Base-by-base conservation (phyloP, 2,888 invertebrate genomes). In the Lissonota sp. region DNA sequence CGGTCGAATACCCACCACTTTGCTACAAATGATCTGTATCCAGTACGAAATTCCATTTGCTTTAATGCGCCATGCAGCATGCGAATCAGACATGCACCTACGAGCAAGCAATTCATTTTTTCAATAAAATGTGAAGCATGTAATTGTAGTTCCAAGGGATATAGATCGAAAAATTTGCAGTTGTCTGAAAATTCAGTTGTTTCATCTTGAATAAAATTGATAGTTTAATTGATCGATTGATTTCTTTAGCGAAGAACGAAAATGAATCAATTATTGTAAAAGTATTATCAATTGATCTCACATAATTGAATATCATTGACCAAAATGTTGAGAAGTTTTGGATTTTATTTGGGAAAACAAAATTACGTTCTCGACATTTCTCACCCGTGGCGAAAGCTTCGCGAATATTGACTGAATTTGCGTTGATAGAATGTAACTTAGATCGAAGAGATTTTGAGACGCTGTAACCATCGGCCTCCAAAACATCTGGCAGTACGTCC, bases 31-130 rank as follows among this genome's bases (percentile, higher is more conserved):
- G 88, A 88, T 86, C 85, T 83, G 88, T 90, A 89, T 82, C 89
- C 89, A 60, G 83, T 87, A 83, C 85, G 89, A 87, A 90, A 89
- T 77, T 86, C 86, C 62, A 84, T 85, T 82, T 87, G 86, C 66
- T 76, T 84, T 85, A 91, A 83, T 62, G 86, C 85, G 66, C 82
- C 88, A 87, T 91, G 90, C 89, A 91, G 88, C 91, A 91, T 91
- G 85, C 88, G 89, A 85, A 91, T 88, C 83, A 91, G 83, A 86
- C 91, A 91, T 88, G 91, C 91, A 88, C 91, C 91, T 91, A 87
- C 79, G 86, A 85, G 83, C 83, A 88, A 84, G 71, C 73, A 72
- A 66, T 76, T 73, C 53, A 44, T 57, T 51, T 80, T 58, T 57
- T 63, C n/a, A n/a, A n/a, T n/a, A n/a, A n/a, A n/a, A n/a, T n/a